Percentiles rank a stretch among this genome's conserved stretches.
Conservation (phyloP, 1,140 invertebrate species). For the Papilio helenus region DNA sequence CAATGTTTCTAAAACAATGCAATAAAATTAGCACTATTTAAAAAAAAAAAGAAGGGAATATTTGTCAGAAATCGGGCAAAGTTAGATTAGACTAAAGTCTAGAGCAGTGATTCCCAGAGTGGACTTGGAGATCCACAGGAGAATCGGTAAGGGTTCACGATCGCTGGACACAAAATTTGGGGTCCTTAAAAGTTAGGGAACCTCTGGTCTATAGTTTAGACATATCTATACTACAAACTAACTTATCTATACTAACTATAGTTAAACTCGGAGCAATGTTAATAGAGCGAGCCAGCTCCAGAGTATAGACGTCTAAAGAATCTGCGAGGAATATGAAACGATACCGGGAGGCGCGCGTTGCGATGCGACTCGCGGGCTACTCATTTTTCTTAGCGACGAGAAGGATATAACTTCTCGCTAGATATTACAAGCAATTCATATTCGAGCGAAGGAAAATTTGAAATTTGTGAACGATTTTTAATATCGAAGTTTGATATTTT, state of each 20-base stretch:
- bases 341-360: neutral
- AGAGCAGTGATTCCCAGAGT: too few species aligned
- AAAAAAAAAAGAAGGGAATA: too few species aligned
- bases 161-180: too few species aligned
- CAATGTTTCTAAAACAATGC: too few species aligned
- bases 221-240: neutral
- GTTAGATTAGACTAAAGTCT: too few species aligned
- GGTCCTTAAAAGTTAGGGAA: too few species aligned
- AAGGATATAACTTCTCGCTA: slow-evolving; percentile 10
- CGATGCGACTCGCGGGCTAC: slow-evolving; percentile 7
- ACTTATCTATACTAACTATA: neutral
- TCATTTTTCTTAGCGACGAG: slow-evolving; percentile 32
- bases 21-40: too few species aligned
- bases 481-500: neutral
- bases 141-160: too few species aligned
- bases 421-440: slow-evolving; percentile 29
- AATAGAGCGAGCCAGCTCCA: neutral
- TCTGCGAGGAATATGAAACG: slow-evolving; percentile 20
- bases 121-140: too few species aligned
- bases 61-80: too few species aligned
- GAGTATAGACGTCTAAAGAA: slow-evolving; percentile 7
- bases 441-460: neutral
- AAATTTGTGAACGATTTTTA: slow-evolving; percentile 2
- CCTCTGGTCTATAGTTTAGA: neutral
- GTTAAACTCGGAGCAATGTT: slow-evolving; percentile 2